phyloP scores from a whole-genome alignment of 2,113 vertebrate genomes.

The Noctilio leporinus region DNA sequence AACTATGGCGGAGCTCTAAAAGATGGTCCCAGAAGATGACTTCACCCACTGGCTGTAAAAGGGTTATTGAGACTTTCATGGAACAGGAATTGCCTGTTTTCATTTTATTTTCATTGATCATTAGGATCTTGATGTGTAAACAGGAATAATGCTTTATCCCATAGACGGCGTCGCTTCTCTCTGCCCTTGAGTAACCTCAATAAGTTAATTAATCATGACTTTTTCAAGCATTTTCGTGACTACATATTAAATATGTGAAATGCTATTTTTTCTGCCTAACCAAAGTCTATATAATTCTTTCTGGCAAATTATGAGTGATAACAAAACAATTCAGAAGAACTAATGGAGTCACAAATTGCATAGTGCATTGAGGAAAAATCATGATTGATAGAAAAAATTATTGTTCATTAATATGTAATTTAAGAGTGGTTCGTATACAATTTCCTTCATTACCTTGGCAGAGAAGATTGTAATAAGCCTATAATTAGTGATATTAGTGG shows the following conservation, averaged over 20 bases:
- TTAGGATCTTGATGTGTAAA: neutral
- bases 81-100: neutral
- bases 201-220: neutral
- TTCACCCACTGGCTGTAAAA: neutral
- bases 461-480: slow-evolving; percentile 50
- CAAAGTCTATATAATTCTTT: neutral
- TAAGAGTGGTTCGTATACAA: slow-evolving; percentile 53
- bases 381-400: slow-evolving; percentile 49
- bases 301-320: neutral
- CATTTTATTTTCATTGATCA: neutral
- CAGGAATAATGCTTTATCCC: neutral
- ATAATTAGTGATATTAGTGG: slow-evolving; percentile 67
- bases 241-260: slow-evolving; percentile 45
- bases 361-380: slow-evolving; percentile 55
- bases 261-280: neutral
- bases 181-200: neutral
- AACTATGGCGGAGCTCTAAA: neutral
- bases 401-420: slow-evolving; percentile 58
- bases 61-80: neutral
- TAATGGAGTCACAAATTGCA: slow-evolving; percentile 44
- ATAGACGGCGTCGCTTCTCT: neutral
- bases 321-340: slow-evolving; percentile 39
- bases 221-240: neutral
- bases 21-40: too few species aligned
- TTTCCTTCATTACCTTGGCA: slow-evolving; percentile 66